Base-by-base conservation (phyloP, 2,797 vertebrate genomes). In the Anguilla pacifica region DNA sequence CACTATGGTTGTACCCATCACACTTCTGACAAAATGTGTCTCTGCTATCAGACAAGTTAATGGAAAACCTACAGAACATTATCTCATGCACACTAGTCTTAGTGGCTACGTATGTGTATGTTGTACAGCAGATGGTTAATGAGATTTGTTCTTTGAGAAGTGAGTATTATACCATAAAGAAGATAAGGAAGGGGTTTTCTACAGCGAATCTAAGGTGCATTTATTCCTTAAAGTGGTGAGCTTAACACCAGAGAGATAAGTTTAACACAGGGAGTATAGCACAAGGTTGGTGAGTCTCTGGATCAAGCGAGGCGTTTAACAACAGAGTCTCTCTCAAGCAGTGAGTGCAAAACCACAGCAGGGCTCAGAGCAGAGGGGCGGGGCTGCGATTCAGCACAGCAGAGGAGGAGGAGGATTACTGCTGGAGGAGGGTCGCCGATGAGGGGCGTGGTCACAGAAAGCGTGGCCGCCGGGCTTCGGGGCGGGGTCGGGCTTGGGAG, bases 361-460 rank as follows among this genome's bases (percentile, higher is more conserved):
- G 55, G 83, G 35, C 10, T 64, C 6, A 70, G 57, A 43, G 35
- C 59, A 25, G 19, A n/a, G 19, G 39, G 43, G 25, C 0, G 7
- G 19, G 79, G 79, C 19, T 11, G 19, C 6, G 57, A 70, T 11
- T n/a, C 22, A n/a, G 70, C 22, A 22, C 82, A 72, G 67, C 9
- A 22, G 67, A 31, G 43, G 43, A 28, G 64, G 35, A 89, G 79
- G 93, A 70, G 88, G 91, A 96, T 98, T 98, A 98, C 97, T 96
- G 94, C 59, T 93, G 94, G 95, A 93, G 93, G 96, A 97, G 90
- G 96, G 92, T 92, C 91, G 94, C 89, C 91, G 95, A 83, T 92
- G 95, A 92, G 96, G 94, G 89, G 92, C 92, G 91, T 96, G 96
- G 96, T 96, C 97, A 96, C 96, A 95, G 96, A 94, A 95, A 93